phyloP scores from a whole-genome alignment of 2,113 vertebrate genomes.

The Oreotragus oreotragus region DNA sequence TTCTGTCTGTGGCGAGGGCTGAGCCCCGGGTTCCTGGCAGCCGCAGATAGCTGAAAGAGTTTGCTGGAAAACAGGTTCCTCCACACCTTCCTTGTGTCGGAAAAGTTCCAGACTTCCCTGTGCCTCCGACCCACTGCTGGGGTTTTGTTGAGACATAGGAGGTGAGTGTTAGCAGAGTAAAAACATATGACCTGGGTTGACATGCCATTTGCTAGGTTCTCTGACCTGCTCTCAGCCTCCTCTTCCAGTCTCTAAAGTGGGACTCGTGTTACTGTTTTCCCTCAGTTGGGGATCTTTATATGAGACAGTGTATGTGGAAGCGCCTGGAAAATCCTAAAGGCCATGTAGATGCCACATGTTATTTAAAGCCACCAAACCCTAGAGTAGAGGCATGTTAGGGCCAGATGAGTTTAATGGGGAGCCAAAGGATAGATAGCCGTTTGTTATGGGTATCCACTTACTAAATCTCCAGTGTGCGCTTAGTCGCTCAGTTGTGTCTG shows the following conservation, averaged over 20 bases:
- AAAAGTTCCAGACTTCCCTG: background rate
- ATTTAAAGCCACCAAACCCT: background rate
- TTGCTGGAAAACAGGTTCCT: background rate
- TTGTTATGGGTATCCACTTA: too few relatives aligned
- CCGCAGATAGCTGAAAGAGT: background rate
- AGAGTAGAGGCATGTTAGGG: background rate
- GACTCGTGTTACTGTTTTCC: background rate
- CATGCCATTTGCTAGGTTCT: background rate
- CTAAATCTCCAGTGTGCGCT: too few relatives aligned
- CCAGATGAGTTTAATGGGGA: background rate
- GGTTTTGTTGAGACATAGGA: background rate
- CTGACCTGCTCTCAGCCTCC: background rate
- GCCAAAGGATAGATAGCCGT: too few relatives aligned
- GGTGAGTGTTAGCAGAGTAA: background rate
- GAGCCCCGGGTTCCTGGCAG: background rate
- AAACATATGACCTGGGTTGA: background rate
- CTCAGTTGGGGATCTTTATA: background rate
- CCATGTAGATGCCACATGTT: background rate
- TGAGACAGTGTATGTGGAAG: background rate
- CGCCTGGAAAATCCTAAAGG: background rate
- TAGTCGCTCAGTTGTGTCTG: too few relatives aligned
- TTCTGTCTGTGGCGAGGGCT: background rate
- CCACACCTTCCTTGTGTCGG: background rate
- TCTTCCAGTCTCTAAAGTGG: background rate
- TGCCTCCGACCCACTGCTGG: background rate